Conservation (phyloP, 2,888 invertebrate species). For the Tetragnatha montana region DNA sequence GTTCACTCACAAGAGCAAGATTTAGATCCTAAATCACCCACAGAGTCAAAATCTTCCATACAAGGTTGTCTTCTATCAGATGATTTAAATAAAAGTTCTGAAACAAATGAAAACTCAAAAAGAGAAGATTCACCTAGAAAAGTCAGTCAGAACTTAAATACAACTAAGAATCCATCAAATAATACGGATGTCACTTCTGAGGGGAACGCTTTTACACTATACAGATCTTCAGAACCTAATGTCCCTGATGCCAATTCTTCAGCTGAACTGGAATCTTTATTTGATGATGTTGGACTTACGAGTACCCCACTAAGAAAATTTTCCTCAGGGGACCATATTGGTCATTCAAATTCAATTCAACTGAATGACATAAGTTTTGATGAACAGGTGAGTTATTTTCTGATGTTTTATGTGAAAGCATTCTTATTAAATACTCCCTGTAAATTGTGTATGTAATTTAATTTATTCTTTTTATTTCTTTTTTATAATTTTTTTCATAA, state of each 20-base stretch:
- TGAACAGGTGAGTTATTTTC: slow-evolving; percentile 16
- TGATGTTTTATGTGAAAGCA: neutral
- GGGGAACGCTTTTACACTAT: neutral
- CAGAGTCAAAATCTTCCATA: no score
- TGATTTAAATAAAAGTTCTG: no score
- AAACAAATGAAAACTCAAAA: neutral
- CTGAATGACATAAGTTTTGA: slow-evolving; percentile 30
- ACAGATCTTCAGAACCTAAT: neutral
- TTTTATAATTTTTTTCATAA: neutral
- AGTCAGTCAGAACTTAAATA: neutral
- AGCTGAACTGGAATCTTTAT: neutral
- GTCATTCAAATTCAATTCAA: neutral
- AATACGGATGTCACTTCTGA: neutral
- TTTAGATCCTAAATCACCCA: no score
- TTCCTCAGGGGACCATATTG: neutral
- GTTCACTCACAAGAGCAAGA: no score
- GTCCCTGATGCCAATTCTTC: neutral
- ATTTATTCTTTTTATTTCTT: neutral
- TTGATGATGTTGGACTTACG: neutral
- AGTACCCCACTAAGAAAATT: neutral
- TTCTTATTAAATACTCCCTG: neutral
- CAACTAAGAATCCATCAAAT: neutral
- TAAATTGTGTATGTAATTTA: neutral
- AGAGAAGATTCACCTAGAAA: neutral
- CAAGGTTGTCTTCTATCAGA: no score